Evolutionary conservation across 2,113 vertebrate genomes (phyloP), one percentile per base, ranked within the genome.

Genomic region (Pachyramphus minor): DNA sequence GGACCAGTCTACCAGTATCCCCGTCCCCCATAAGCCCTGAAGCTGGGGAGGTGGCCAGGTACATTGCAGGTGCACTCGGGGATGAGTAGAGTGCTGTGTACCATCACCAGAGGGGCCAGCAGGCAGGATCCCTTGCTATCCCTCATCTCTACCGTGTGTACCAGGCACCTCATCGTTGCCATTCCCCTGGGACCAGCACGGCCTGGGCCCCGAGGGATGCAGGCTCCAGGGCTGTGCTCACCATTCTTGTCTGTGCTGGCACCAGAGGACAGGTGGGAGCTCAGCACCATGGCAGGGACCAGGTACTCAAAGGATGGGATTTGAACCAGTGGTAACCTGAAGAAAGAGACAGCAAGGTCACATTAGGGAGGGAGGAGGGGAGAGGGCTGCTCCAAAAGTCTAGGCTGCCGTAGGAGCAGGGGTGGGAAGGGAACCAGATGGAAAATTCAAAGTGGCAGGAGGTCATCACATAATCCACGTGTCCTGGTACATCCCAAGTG

Each of bases 221-320:
- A 52, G 41, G 68, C 28, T 83, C 21, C 60, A 74, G 77, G 30
- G 52, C 78, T 91, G 37, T 93, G 75, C 98, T 98, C 95, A 99
- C 98, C 95, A 2, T 98, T 98, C 77, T 89, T 88, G 64, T 95
- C 91, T 14, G 20, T 87, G 72, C 75, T 93, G 69, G 60, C 84
- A 42, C n/a, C 2, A 1, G 67, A 50, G 33, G 96, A 91, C 50
- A 84, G 78, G 76, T 97, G 97, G 66, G 95, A 98, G 85, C 93
- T 98, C 89, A 99, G 93, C 86, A 98, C 95, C 84, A 98, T 75
- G 62, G 98, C 98, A 69, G 98, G 98, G 68, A 98, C 94, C 82
- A 99, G 96, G 91, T 98, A 98, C 88, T 99, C 98, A 6, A 99
- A 97, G 30, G 98, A 98, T 18, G 98, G 98, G 76, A 98, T 98